A percentile compares a stretch with the other conserved stretches of the same genome.
These are phyloP conservation scores for Ischnus inquisitorius DNA, from an alignment of 2,888 invertebrate species.

Conservation along the genomic window DNA sequence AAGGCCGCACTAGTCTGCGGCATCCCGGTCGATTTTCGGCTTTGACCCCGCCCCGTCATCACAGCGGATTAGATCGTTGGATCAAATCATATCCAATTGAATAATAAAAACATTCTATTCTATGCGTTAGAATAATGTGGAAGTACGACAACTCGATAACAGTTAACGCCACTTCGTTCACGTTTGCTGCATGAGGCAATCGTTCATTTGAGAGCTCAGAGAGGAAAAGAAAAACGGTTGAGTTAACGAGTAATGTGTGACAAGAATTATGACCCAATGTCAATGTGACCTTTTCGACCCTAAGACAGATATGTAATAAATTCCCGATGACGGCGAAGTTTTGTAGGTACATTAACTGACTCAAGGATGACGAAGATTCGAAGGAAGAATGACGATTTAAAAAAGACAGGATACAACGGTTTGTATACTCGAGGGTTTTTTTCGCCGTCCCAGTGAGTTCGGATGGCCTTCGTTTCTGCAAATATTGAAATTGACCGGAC, in stretches of 20 bases:
- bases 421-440: not conserved
- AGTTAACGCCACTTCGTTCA: too few species aligned
- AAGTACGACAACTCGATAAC: too few species aligned
- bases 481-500: slow-evolving; percentile 81
- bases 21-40: slow-evolving; percentile 19
- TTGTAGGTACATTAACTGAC: slow-evolving; percentile 37
- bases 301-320: slow-evolving; percentile 17
- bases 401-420: slow-evolving; percentile 41
- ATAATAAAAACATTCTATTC: not conserved
- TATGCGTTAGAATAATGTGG: too few species aligned
- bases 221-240: not conserved
- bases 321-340: slow-evolving; percentile 28
- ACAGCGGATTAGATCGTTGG: not conserved
- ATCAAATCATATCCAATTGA: not conserved
- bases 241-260: slow-evolving; percentile 35
- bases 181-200: not conserved
- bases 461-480: slow-evolving; percentile 77
- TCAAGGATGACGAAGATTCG: slow-evolving; percentile 31
- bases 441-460: slow-evolving; percentile 64
- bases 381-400: slow-evolving; percentile 48
- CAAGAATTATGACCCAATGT: slow-evolving; percentile 51
- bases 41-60: slow-evolving; percentile 8
- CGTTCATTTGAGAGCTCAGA: not conserved
- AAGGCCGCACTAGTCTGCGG: not conserved
- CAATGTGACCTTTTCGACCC: slow-evolving; percentile 40